Evolutionary conservation across 2,113 vertebrate species (phyloP).

Genomic region (Onychorhynchus coronatus): DNA sequence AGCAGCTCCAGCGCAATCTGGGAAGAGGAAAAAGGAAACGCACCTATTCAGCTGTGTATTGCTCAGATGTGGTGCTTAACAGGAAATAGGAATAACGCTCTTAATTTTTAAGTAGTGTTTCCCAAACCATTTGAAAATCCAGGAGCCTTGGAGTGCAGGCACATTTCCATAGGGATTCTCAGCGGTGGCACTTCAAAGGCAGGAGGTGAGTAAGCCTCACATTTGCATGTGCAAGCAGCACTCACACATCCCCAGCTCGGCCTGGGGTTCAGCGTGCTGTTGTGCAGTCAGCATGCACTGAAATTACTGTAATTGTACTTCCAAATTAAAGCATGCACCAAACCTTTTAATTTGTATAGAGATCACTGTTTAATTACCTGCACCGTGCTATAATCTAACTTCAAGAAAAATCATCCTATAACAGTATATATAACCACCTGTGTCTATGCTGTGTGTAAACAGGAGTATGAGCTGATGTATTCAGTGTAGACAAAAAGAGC

Average conservation of each 20-base stretch:
- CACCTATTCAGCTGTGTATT: not conserved
- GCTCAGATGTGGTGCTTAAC: not conserved
- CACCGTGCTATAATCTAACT: not conserved
- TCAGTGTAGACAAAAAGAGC: not conserved
- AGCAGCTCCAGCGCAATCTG: not conserved
- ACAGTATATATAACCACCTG: not conserved
- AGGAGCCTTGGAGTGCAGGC: not conserved
- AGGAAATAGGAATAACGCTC: not conserved
- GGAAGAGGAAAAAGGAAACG: not conserved
- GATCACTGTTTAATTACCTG: slow-evolving; percentile 22
- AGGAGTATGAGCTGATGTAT: not conserved
- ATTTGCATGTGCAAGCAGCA: slow-evolving; percentile 32
- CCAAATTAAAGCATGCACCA: not conserved
- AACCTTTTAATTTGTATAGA: slow-evolving; percentile 41
- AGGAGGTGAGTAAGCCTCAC: slow-evolving; percentile 2
- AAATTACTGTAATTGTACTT: slow-evolving; percentile 45
- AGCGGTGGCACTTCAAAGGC: slow-evolving; percentile 33
- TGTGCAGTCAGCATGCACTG: not conserved
- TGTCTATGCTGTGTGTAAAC: not conserved
- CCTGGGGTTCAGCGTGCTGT: not conserved
- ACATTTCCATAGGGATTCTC: not conserved
- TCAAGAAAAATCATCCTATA: not conserved
- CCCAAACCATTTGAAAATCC: not conserved
- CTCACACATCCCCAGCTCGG: not conserved
- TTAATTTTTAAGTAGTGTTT: not conserved